Percentiles rank a stretch among this genome's conserved stretches.
These are phyloP conservation scores for Chymomyza amoena DNA, from an alignment of 2,888 invertebrate species.

Conservation along the genomic window DNA sequence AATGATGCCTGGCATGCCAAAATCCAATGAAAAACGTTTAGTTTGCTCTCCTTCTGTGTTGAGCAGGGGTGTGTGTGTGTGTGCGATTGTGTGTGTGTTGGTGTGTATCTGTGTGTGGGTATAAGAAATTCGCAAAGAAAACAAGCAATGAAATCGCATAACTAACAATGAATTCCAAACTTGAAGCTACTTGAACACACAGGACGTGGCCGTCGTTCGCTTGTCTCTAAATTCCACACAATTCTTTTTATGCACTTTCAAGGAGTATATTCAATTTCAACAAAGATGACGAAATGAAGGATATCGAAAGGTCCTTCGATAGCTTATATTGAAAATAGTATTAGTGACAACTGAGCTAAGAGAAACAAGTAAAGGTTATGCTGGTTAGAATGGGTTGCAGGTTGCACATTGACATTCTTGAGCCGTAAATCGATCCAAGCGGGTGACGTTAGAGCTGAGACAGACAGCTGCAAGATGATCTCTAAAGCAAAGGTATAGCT, in stretches of 20 bases:
- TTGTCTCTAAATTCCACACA: not conserved
- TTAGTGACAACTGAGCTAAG: too few species aligned
- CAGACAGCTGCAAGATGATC: too few species aligned
- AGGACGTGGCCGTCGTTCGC: not conserved
- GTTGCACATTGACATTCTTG: too few species aligned
- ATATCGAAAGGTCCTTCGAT: not conserved
- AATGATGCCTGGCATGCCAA: slow-evolving; percentile 68
- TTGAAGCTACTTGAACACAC: slow-evolving; percentile 55
- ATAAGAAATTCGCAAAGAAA: slow-evolving; percentile 61
- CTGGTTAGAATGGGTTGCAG: too few species aligned
- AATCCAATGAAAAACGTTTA: slow-evolving; percentile 70
- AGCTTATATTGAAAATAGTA: too few species aligned
- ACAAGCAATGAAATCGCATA: slow-evolving; percentile 73
- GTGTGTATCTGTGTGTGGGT: slow-evolving; percentile 16
- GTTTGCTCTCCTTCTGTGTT: slow-evolving; percentile 25
- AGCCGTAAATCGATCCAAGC: too few species aligned
- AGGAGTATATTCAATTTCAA: not conserved
- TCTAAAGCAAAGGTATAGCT: too few species aligned
- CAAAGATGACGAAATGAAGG: not conserved
- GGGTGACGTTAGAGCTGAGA: too few species aligned
- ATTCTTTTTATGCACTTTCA: not conserved
- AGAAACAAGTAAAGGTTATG: too few species aligned
- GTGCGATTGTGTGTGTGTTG: slow-evolving; percentile 15
- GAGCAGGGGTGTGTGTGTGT: not conserved
- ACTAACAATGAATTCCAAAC: slow-evolving; percentile 66